Evolutionary conservation across 2,113 vertebrate genomes (phyloP), one percentile per base, ranked within the genome.

Genomic region (Psittacara wagleri): DNA sequence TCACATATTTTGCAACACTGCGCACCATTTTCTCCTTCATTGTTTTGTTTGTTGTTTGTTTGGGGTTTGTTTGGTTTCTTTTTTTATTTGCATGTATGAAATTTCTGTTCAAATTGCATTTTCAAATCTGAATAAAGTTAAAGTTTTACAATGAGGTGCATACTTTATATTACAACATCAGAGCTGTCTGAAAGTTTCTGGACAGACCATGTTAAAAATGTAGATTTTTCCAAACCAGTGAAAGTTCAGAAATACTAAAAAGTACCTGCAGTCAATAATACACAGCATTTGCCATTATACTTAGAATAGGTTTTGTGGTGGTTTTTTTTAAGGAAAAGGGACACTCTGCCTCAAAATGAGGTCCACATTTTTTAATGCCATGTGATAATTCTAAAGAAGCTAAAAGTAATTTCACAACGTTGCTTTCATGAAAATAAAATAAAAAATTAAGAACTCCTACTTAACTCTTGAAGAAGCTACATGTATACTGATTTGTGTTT

Each of bases 51-150:
- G 33, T 7, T 59, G 13, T 23, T 4, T 6, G 2, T n/a, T 44
- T 52, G 1, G 3, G 1, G 0, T 6, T 61, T 68, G 17, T 7
- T 59, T 79, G 29, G 24, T 8, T 6, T 29, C 43, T 52, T 16
- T 37, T 2, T 35, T 14, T 43, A 25, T n/a, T 76, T 61, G 22
- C 19, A 19, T 33, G 18, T 16, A 43, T 6, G 14, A 74, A 74
- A 48, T 81, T 86, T 77, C 5, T 51, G 5, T 68, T 51, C 16
- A 68, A 66, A 61, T 73, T 75, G 62, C 8, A 51, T 70, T 52
- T 88, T 35, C 4, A 75, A 63, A 11, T 83, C 33, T 67, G 51
- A 49, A 57, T 57, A 54, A 66, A 59, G 48, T 55, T 63, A 37
- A 48, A 68, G 2, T 52, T 68, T 68, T 80, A 55, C 7, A 5